Conservation (phyloP, 2,888 invertebrate genomes). For the Lathronympha strigana region DNA sequence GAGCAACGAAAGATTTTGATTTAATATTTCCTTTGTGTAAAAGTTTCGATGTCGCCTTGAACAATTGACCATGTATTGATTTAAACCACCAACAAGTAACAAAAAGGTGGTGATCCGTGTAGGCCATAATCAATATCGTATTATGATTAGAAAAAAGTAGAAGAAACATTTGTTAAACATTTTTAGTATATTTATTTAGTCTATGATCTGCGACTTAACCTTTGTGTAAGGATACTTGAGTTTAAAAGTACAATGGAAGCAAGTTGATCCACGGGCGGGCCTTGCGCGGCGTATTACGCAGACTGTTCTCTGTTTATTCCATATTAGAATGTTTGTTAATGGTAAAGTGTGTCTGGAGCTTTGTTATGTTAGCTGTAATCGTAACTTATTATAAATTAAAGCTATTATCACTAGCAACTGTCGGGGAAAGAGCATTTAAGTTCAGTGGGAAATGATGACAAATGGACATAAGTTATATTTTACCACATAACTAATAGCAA, state of each 20-base stretch:
- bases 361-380: constrained; percentile 48
- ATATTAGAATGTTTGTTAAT: constrained; percentile 48
- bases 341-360: constrained; percentile 50
- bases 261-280: neutral
- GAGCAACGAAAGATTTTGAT: constrained; percentile 5
- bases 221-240: constrained; percentile 14
- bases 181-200: too few species aligned
- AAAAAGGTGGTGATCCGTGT: too few species aligned
- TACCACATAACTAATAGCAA: constrained; percentile 4
- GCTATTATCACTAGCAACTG: too few species aligned
- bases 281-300: constrained; percentile 9
- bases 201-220: too few species aligned
- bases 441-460: neutral
- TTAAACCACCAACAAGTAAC: too few species aligned
- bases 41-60: neutral
- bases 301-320: constrained; percentile 51
- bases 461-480: neutral
- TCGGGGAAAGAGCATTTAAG: too few species aligned
- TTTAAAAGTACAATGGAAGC: constrained; percentile 30
- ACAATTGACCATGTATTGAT: too few species aligned
- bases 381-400: constrained; percentile 1
- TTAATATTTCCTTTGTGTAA: constrained; percentile 4
- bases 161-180: too few species aligned
- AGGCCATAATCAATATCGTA: too few species aligned
- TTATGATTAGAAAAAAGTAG: too few species aligned